Percentiles rank a stretch among this genome's conserved stretches.
Conservation (phyloP, 2,888 invertebrate genomes). For the Dasypolia templi region DNA sequence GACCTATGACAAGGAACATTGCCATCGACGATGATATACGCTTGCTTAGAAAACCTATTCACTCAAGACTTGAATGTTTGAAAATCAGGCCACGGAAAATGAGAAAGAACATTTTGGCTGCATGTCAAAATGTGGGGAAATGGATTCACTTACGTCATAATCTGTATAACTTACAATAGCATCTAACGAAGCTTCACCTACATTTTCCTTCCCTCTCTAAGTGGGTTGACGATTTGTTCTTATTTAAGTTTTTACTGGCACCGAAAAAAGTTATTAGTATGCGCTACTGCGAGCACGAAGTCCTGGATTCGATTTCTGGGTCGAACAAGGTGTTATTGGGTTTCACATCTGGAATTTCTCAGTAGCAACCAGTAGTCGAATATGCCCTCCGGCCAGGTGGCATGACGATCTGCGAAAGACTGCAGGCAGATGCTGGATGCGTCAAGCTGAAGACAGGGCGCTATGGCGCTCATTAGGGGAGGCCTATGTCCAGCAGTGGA, state of each 20-base stretch:
- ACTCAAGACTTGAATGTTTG: not conserved
- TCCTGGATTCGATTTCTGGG: not conserved
- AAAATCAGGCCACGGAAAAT: not conserved
- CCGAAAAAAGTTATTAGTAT: not conserved
- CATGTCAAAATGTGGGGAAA: conserved; percentile 6
- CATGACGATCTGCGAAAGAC: too few species aligned
- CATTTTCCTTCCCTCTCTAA: conserved; percentile 9
- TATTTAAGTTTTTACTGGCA: not conserved
- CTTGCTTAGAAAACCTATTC: not conserved
- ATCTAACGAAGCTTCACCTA: conserved; percentile 41
- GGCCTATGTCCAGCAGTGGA: too few species aligned
- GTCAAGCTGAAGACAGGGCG: too few species aligned
- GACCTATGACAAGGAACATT: not conserved
- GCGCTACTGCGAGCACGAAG: not conserved
- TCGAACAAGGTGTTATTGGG: not conserved
- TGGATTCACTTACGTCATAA: conserved; percentile 41
- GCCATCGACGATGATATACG: too few species aligned
- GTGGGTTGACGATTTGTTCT: not conserved
- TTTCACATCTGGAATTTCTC: not conserved
- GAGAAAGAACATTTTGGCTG: not conserved
- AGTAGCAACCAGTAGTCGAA: not conserved
- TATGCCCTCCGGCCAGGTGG: too few species aligned
- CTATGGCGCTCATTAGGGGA: too few species aligned
- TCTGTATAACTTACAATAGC: conserved; percentile 33
- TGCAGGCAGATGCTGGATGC: too few species aligned